phyloP scores from a whole-genome alignment of 2,888 invertebrate species.

The Hoplodrina blanda region DNA sequence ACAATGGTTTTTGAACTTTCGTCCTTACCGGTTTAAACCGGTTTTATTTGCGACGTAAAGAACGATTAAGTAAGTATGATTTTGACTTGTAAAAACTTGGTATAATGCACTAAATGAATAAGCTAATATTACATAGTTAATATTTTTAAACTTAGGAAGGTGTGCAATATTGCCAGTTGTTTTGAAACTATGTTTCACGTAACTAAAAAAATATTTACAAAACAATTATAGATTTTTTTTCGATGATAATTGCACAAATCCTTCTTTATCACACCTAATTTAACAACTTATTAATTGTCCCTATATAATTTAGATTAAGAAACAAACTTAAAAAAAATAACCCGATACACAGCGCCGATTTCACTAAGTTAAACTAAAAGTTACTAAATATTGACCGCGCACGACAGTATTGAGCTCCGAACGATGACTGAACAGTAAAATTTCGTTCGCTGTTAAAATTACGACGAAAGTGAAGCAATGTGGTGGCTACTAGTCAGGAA shows the following conservation, averaged over 20 bases:
- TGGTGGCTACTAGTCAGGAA: background rate
- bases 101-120: slow-evolving; percentile 1
- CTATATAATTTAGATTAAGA: background rate
- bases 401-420: slow-evolving; percentile 24
- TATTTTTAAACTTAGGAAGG: background rate
- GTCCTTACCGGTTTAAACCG: slow-evolving; percentile 22
- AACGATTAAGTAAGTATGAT: background rate
- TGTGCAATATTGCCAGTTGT: no score
- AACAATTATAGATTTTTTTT: background rate
- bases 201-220: background rate
- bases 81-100: background rate
- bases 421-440: slow-evolving; percentile 38
- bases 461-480: slow-evolving; percentile 20
- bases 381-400: slow-evolving; percentile 21
- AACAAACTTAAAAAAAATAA: slow-evolving; percentile 9
- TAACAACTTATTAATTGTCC: background rate
- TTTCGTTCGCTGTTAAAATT: slow-evolving; percentile 26
- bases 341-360: background rate
- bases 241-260: background rate
- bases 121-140: background rate
- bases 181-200: background rate
- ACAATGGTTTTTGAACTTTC: slow-evolving; percentile 26
- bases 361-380: slow-evolving; percentile 2
- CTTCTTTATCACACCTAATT: background rate
- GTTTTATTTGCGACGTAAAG: slow-evolving; percentile 19